Evolutionary conservation across 2,888 invertebrate genomes (phyloP), one percentile per base, ranked within the genome.

Genomic region (Trissolcus japonicus): DNA sequence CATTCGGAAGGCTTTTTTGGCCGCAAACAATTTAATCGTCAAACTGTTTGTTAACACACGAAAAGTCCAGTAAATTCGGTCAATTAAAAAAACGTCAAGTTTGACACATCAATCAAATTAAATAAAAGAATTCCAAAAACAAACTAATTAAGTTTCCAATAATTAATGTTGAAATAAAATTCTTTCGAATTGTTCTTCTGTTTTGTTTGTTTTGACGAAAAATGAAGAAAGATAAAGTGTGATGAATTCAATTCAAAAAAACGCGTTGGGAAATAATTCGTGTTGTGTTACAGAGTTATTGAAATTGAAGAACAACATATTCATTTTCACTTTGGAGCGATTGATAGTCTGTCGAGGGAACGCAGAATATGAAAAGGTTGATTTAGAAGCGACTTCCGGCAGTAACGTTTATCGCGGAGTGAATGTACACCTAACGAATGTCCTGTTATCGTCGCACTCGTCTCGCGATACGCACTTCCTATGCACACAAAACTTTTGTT

Each of bases 381-480:
- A 67, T 62, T 74, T 65, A 65, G 25, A 62, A 61, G 61, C 43
- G 17, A 72, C 76, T 76, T 72, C 76, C 76, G 66, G 62, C 25
- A 54, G 53, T 71, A 60, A 67, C 62, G 35, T 29, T 76, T 66
- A 66, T 66, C 61, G 53, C 53, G 29, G 40, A 51, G 35, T 43
- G 55, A 61, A 59, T 68, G 50, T 35, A 9, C 55, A 59, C 50
- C 60, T 63, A 63, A 69, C 65, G 69, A 65, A 76, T 76, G 80
- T 67, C 63, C 76, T 72, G 80, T 56, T 83, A 83, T 84, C 83
- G 50, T 54, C 46, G 59, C 59, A 62, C 78, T 74, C 76, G 78
- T 79, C 78, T 80, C 81, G 82, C 79, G 83, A 84, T 79, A 80
- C 80, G 72, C 81, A 82, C 81, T 85, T 85, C 85, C 84, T 83